Evolutionary conservation across 2,888 invertebrate genomes (phyloP), one percentile per base, ranked within the genome.

Genomic region (Caenorhabditis sp.): DNA sequence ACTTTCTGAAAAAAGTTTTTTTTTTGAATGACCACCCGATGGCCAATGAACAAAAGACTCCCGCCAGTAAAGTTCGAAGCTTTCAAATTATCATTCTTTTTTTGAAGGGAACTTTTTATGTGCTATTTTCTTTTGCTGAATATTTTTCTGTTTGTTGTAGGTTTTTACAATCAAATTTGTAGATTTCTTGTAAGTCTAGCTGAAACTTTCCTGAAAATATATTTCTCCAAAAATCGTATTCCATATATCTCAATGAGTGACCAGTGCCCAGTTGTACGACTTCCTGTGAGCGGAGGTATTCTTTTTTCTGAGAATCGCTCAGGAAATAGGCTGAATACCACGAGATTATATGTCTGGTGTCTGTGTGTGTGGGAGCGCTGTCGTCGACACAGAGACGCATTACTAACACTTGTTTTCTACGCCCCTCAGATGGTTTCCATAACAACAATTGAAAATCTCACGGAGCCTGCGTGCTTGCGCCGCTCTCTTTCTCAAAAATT

Each of bases 391-490:
- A 38, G 49, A 58, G 49, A 35, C 68, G 49, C 24, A 31, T 59
- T 19, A 66, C 76, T 77, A 77, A 56, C 68, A 79, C 79, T 79
- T 79, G 61, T 79, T 79, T 70, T 77, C 69, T 69, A 58, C 76
- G 68, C 38, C 38, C 12, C 12, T 1, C 26, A 64, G 75, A 79
- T 64, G 79, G 82, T 82, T 82, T 72, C 82, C 82, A 82, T 82
- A 82, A 82, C 82, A 82, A 82, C 82, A 66, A 68, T 82, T 72
- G 58, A 51, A 51, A 47, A 22, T 54, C 56, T 44, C 58, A 26
- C 24, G 54, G 8, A 7, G 51, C 16, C 66, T 38, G 49, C 69
- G 56, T 49, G 56, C 75, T 49, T 51, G 54, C 14, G 47, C 19
- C 47, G n/a, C 47, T 19, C 19, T n/a, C 16, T n/a, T 44, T 47